Conservation (phyloP, 2,888 invertebrate genomes). For the Ormyrus pomaceus region DNA sequence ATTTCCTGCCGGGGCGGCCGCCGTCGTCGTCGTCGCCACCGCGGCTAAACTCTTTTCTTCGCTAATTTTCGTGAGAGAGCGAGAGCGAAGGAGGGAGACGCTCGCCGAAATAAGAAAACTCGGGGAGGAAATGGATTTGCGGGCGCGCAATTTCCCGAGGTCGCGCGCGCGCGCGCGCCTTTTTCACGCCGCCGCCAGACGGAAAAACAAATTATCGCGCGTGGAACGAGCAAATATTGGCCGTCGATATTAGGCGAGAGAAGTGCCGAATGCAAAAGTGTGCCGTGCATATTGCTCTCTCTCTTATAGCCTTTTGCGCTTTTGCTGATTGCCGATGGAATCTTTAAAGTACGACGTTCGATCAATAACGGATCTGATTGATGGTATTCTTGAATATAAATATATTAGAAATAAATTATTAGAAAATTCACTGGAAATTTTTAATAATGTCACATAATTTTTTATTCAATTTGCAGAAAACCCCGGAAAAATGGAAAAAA, state of each 20-base stretch:
- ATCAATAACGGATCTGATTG: too few relatives aligned
- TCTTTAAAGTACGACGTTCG: too few relatives aligned
- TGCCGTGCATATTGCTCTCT: constrained; percentile 12
- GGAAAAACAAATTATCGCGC: constrained; percentile 67
- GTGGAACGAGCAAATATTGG: constrained; percentile 64
- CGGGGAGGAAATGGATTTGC: constrained; percentile 61
- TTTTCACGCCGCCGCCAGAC: constrained; percentile 56
- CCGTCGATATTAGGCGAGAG: constrained; percentile 53
- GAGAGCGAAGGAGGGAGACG: neutral
- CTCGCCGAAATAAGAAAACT: constrained; percentile 40
- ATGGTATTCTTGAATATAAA: too few relatives aligned
- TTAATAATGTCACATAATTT: too few relatives aligned
- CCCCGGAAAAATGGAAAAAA: too few relatives aligned
- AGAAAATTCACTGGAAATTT: too few relatives aligned
- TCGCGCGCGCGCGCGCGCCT: constrained; percentile 21
- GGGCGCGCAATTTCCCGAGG: constrained; percentile 48
- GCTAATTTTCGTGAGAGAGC: constrained; percentile 36
- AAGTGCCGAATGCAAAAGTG: constrained; percentile 54
- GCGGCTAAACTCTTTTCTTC: constrained; percentile 34
- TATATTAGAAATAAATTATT: too few relatives aligned
- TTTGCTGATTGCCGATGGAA: too few relatives aligned
- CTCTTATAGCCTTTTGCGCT: too few relatives aligned
- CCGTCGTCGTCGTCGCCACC: too few relatives aligned
- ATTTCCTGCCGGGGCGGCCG: neutral
- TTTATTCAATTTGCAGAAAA: too few relatives aligned